Evolutionary conservation across 2,797 vertebrate genomes (phyloP).

Genomic region (Emydoidea blandingii): DNA sequence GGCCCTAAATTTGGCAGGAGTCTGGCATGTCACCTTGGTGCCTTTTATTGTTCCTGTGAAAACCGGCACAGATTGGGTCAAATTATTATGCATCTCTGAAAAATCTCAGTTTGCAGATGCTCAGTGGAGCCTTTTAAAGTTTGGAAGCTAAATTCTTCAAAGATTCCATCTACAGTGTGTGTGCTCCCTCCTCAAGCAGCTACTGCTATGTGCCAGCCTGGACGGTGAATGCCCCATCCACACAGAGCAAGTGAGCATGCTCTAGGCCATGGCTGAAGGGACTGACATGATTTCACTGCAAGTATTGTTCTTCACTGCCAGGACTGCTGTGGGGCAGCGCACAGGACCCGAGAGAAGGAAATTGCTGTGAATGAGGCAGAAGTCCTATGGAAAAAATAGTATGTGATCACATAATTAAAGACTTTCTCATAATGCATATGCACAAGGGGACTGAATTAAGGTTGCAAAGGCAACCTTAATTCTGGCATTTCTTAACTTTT

Average conservation of each 20-base stretch:
- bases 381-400: background rate
- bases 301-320: background rate
- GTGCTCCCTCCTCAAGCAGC: accelerated
- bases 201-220: background rate
- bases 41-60: background rate
- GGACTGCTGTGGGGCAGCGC: background rate
- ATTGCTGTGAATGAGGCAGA: background rate
- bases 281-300: background rate
- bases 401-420: background rate
- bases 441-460: background rate
- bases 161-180: background rate
- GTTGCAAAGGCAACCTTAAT: background rate
- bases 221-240: background rate
- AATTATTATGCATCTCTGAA: background rate
- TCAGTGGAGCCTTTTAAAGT: background rate
- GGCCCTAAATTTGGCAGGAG: background rate
- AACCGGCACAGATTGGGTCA: background rate
- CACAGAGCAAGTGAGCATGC: background rate
- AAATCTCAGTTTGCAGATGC: background rate
- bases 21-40: background rate
- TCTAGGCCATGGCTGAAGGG: background rate
- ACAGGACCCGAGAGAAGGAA: background rate
- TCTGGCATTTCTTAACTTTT: background rate
- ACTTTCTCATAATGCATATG: background rate
- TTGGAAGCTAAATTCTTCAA: background rate